Conservation (phyloP, 2,797 vertebrate species). For the Iguana delicatissima region DNA sequence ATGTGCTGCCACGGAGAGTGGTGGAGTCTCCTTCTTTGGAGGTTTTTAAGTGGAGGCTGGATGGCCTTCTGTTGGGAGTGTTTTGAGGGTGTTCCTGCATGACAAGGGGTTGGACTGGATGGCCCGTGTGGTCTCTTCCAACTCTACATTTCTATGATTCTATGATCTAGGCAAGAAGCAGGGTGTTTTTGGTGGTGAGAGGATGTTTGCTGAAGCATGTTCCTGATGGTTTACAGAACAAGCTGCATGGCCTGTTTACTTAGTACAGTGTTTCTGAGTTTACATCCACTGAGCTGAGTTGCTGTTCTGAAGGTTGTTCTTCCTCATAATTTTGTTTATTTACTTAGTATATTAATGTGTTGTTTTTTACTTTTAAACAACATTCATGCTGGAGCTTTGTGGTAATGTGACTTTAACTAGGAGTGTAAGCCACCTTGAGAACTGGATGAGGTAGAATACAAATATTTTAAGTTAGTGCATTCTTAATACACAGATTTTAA, state of each 20-base stretch:
- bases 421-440: neutral
- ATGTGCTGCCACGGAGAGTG: no score
- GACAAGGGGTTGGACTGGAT: no score
- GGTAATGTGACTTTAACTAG: neutral
- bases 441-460: neutral
- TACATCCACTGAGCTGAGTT: neutral
- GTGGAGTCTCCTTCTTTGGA: no score
- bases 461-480: neutral
- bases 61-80: no score
- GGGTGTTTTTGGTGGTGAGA: neutral
- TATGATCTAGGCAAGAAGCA: neutral
- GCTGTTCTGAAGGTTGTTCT: neutral
- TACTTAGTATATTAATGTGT: neutral
- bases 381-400: neutral
- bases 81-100: no score
- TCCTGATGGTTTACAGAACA: neutral
- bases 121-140: no score
- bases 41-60: no score
- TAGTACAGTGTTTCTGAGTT: neutral
- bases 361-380: neutral
- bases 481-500: neutral
- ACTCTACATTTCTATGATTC: no score
- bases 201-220: neutral
- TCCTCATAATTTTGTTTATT: neutral
- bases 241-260: neutral